Evolutionary conservation across 2,888 invertebrate species (phyloP).

Genomic region (Glyphotaelius pellucidus): DNA sequence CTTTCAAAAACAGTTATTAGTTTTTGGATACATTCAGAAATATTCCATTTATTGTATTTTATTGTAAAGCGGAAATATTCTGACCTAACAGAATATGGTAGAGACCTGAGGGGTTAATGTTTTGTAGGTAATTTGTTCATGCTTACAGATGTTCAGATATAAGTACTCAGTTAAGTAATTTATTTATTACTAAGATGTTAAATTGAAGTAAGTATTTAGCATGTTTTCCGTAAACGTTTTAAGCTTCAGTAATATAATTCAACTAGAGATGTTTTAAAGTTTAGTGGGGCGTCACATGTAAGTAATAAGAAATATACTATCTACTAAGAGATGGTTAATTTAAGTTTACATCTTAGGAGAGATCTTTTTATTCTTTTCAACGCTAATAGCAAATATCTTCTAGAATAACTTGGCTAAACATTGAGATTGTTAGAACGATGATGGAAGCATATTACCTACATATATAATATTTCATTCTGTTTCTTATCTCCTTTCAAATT

Average conservation of each 20-base stretch:
- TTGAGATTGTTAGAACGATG: constrained; percentile 27
- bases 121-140: not conserved
- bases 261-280: not conserved
- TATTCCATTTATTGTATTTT: too few species aligned
- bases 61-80: too few species aligned
- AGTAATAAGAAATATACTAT: not conserved
- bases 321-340: not conserved
- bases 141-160: not conserved
- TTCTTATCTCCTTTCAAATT: not conserved
- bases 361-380: not conserved
- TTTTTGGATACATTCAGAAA: too few species aligned
- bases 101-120: not conserved
- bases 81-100: too few species aligned
- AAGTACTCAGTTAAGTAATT: not conserved
- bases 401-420: constrained; percentile 40
- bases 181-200: not conserved
- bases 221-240: not conserved
- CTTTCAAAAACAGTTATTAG: too few species aligned
- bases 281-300: not conserved
- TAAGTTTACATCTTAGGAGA: not conserved
- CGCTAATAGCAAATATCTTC: not conserved
- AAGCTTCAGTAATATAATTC: not conserved
- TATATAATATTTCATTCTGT: not conserved
- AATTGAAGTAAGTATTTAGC: not conserved
- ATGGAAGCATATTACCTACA: constrained; percentile 39